A percentile compares a stretch with the other conserved stretches of the same genome.
phyloP scores from a whole-genome alignment of 2,113 vertebrate genomes.

The Sinocyclocheilus maitianheensis region DNA sequence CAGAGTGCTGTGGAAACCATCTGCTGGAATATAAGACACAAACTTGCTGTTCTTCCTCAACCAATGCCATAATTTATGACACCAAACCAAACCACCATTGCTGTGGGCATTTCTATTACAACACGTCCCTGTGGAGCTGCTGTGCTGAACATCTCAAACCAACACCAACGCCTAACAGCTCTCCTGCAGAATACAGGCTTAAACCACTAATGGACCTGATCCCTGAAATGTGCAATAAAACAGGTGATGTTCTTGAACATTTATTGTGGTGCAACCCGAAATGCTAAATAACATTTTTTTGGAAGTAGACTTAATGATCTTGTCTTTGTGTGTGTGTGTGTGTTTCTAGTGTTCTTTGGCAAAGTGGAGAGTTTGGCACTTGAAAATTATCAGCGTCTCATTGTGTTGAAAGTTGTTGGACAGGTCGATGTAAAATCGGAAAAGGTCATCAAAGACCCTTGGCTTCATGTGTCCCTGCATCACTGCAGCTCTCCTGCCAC shows the following conservation, averaged over 20 bases:
- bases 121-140: conserved; percentile 36
- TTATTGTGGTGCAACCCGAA: neutral
- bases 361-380: conserved; percentile 43
- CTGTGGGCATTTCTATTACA: conserved; percentile 44
- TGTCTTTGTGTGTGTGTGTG: neutral
- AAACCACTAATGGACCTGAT: neutral
- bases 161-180: no score
- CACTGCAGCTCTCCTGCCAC: conserved; percentile 19
- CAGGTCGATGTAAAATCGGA: neutral
- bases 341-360: conserved; percentile 40
- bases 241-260: conserved; percentile 15
- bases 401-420: conserved; percentile 19
- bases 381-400: neutral
- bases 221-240: conserved; percentile 20
- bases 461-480: neutral
- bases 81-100: neutral
- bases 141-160: conserved; percentile 24
- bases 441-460: neutral
- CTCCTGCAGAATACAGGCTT: no score
- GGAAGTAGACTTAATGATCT: neutral
- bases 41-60: conserved; percentile 36
- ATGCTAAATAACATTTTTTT: neutral
- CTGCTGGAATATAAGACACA: conserved; percentile 1
- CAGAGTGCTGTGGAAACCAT: conserved; percentile 25
- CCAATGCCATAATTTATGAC: neutral